These are phyloP conservation scores for Ericerus pela DNA, from an alignment of 1,140 invertebrate genomes.

Conservation along the genomic window DNA sequence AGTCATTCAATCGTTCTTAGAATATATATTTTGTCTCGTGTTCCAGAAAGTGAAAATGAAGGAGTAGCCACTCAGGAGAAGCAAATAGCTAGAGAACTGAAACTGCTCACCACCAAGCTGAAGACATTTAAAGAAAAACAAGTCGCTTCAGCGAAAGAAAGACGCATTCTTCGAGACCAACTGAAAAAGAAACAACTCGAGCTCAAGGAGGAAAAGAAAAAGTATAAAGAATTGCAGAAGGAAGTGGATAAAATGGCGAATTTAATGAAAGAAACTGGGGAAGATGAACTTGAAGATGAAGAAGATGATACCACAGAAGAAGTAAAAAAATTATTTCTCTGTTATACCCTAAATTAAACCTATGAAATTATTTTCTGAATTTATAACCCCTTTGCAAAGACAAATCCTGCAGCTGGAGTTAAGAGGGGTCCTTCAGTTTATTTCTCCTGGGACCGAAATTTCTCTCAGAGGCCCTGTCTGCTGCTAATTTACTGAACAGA, in stretches of 20 bases:
- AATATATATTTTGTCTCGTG: not conserved
- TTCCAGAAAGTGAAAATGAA: no score
- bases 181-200: slow-evolving; percentile 62
- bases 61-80: no score
- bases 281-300: slow-evolving; percentile 41
- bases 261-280: slow-evolving; percentile 59
- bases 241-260: slow-evolving; percentile 79
- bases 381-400: no score
- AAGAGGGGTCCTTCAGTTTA: no score
- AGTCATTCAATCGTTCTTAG: no score
- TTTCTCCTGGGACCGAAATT: no score
- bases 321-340: slow-evolving; percentile 39
- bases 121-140: slow-evolving; percentile 60
- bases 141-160: slow-evolving; percentile 56
- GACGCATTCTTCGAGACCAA: slow-evolving; percentile 55
- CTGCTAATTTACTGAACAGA: no score
- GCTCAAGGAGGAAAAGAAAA: slow-evolving; percentile 38
- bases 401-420: no score
- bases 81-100: slow-evolving; percentile 47
- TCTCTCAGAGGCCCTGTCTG: no score
- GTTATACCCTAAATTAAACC: no score
- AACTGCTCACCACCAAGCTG: slow-evolving; percentile 60
- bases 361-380: no score
- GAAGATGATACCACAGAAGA: slow-evolving; percentile 43
- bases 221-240: slow-evolving; percentile 45